Base-by-base conservation (phyloP, 2,797 vertebrate genomes). In the Megalops cyprinoides region DNA sequence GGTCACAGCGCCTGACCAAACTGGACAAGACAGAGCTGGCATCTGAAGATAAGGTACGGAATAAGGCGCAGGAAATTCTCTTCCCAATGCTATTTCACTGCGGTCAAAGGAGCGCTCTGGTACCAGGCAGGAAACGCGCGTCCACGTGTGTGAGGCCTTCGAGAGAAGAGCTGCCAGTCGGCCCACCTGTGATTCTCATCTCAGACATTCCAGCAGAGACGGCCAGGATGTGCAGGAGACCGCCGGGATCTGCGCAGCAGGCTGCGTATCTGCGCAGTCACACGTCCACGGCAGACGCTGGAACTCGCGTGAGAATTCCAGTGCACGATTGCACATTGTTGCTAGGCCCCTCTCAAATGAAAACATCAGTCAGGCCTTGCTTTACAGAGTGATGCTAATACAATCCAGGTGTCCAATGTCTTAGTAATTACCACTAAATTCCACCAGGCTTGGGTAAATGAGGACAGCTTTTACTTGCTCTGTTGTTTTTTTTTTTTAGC, bases 381-480 rank as follows among this genome's bases (percentile, higher is more conserved):
- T 76, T 78, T 65, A 25, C 48, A 74, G 79, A 67, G 56, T 8
- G 49, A 12, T 46, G 53, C 65, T 81, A 85, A 86, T 79, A 60
- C 51, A 75, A 73, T 62, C 76, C 78, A 81, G 76, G 39, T 62
- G 56, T 74, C 44, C 9, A 9, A 1, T 10, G 3, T 18, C 31
- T 55, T 42, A 20, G 34, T 28, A 39, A 81, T 25, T 15, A 77
- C 60, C 25, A 10, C 12, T n/a, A 42, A 67, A 80, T 56, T 73
- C 56, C 71, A 51, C 23, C 20, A n/a, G 56, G 65, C 31, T 62
- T 62, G 58, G 46, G 25, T 31, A 5, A 18, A 44, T 23, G 42
- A 79, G 42, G 18, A 42, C 51, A 49, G 49, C 51, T 42, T 77
- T 25, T n/a, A n/a, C n/a, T n/a, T 42, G 2, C 37, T 20, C 65